These are phyloP conservation scores for Lota lota DNA, from an alignment of 2,113 vertebrate genomes.

Conservation along the genomic window DNA sequence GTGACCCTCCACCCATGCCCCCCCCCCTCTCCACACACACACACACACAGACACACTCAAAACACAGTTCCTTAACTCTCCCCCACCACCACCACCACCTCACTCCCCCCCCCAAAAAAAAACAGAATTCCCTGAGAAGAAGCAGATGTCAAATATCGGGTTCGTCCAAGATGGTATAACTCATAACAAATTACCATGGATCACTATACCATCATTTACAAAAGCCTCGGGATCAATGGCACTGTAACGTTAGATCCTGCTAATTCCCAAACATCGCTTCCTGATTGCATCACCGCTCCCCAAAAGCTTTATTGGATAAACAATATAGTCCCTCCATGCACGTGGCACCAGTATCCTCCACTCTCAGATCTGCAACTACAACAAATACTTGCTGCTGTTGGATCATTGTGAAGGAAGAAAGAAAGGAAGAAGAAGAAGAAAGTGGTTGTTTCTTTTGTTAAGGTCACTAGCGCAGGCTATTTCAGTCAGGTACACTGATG, in stretches of 20 bases:
- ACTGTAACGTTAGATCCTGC: slow-evolving; percentile 44
- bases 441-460: not conserved
- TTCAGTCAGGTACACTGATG: slow-evolving; percentile 46
- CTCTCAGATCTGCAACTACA: not conserved
- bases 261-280: slow-evolving; percentile 55
- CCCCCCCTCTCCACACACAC: too few species aligned
- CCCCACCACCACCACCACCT: not conserved
- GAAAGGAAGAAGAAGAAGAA: not conserved
- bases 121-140: slow-evolving; percentile 45
- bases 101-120: slow-evolving; percentile 1
- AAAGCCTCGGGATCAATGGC: slow-evolving; percentile 48
- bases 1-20: slow-evolving; percentile 10
- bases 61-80: not conserved
- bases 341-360: not conserved
- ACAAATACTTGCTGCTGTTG: slow-evolving; percentile 36
- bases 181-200: slow-evolving; percentile 52
- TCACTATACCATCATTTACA: slow-evolving; percentile 41
- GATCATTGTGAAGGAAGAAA: slow-evolving; percentile 12
- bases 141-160: slow-evolving; percentile 64
- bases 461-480: slow-evolving; percentile 30
- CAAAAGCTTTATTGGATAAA: slow-evolving; percentile 35
- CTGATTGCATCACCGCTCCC: slow-evolving; percentile 48
- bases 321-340: slow-evolving; percentile 16
- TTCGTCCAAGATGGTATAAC: slow-evolving; percentile 37
- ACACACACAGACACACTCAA: too few species aligned